phyloP scores from a whole-genome alignment of 1,140 invertebrate genomes.

The Lordiphosa collinella region DNA sequence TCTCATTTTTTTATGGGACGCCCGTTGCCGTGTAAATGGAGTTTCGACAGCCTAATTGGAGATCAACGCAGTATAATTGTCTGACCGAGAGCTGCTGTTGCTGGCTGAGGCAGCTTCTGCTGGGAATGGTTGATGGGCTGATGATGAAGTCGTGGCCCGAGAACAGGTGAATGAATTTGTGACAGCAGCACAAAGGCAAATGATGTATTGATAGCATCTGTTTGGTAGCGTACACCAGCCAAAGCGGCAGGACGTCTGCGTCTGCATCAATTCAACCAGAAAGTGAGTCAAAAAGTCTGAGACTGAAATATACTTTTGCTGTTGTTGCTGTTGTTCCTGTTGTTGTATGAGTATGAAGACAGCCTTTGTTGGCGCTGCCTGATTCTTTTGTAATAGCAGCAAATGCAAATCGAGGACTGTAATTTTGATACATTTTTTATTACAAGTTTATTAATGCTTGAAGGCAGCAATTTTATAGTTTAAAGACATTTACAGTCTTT shows the following conservation, averaged over 20 bases:
- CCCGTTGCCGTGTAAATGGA: constrained; percentile 73
- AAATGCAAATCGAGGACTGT: constrained; percentile 43
- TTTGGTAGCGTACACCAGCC: constrained; percentile 56
- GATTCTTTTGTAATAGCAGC: constrained; percentile 26
- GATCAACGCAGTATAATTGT: constrained; percentile 77
- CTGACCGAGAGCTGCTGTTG: constrained; percentile 40
- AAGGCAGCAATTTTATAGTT: not conserved
- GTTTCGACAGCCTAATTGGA: constrained; percentile 78
- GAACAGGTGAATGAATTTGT: constrained; percentile 77
- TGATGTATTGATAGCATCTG: constrained; percentile 77
- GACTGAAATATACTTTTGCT: constrained; percentile 15
- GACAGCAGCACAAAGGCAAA: constrained; percentile 73
- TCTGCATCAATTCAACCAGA: constrained; percentile 48
- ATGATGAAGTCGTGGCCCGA: constrained; percentile 70
- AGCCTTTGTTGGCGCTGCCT: constrained; percentile 23
- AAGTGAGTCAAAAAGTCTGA: constrained; percentile 44
- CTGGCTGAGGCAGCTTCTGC: constrained; percentile 15
- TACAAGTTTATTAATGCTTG: not conserved
- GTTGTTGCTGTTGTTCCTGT: constrained; percentile 21
- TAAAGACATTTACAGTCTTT: not conserved
- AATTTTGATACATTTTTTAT: constrained; percentile 60
- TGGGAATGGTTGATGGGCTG: constrained; percentile 13
- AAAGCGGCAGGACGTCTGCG: constrained; percentile 70
- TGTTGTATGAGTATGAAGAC: constrained; percentile 15
- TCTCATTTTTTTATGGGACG: constrained; percentile 61